These are phyloP conservation scores for Alethe castanea DNA, from an alignment of 2,113 vertebrate genomes.

Conservation along the genomic window DNA sequence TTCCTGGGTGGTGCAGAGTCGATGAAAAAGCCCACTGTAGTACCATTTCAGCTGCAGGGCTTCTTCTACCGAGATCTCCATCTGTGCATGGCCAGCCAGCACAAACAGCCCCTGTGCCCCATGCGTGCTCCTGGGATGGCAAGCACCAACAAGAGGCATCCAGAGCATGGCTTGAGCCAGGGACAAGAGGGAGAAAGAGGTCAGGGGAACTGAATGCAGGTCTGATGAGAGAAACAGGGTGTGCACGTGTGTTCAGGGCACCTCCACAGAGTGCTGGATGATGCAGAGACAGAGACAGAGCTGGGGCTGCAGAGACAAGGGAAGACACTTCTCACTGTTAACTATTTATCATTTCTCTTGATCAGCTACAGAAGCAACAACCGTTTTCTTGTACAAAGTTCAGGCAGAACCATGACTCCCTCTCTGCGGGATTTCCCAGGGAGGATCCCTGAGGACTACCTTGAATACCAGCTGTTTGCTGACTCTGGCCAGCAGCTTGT, in stretches of 20 bases:
- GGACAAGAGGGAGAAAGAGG: neutral
- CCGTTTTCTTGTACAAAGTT: neutral
- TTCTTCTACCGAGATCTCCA: neutral
- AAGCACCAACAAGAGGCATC: neutral
- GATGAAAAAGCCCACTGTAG: neutral
- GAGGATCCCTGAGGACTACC: neutral
- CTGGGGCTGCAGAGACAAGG: neutral
- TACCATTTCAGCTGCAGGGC: neutral
- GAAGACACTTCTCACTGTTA: neutral
- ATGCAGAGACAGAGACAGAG: neutral
- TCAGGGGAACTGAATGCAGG: rapidly evolving
- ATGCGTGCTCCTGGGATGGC: neutral
- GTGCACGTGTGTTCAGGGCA: rapidly evolving
- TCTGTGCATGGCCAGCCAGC: neutral
- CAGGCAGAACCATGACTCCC: rapidly evolving
- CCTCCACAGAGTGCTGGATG: neutral
- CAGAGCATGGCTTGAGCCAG: neutral
- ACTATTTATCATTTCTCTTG: neutral
- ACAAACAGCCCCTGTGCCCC: no score
- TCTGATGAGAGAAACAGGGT: neutral
- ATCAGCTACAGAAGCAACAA: neutral
- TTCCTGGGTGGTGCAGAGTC: neutral
- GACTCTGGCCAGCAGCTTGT: neutral
- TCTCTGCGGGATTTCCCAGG: neutral
- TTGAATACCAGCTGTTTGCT: neutral